These are phyloP conservation scores for Nasonovia ribisnigri DNA, from an alignment of 2,888 invertebrate genomes.

Conservation along the genomic window DNA sequence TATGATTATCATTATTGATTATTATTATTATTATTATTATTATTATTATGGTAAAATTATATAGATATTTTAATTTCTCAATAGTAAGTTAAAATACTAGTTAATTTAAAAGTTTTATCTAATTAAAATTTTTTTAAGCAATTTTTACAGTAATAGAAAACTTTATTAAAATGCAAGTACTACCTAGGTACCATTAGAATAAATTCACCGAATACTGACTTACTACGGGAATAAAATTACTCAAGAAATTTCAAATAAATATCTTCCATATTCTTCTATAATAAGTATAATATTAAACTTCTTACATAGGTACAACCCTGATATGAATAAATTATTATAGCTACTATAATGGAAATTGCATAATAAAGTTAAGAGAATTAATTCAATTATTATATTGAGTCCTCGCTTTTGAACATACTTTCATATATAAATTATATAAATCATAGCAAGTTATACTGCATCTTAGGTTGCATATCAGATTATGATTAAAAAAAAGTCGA, in stretches of 20 bases:
- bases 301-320: background rate
- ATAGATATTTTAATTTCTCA: background rate
- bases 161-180: background rate
- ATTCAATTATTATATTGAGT: background rate
- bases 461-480: background rate
- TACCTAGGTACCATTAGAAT: no score
- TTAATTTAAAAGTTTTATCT: background rate
- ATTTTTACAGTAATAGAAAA: background rate
- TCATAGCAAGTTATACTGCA: background rate
- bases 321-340: background rate
- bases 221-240: background rate
- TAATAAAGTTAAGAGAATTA: conserved; percentile 1
- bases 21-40: no score
- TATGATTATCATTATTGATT: no score
- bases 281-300: background rate
- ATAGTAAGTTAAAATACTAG: background rate
- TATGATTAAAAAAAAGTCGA: background rate
- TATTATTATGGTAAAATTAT: background rate
- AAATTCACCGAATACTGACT: background rate
- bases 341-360: background rate
- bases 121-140: background rate
- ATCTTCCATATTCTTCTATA: background rate
- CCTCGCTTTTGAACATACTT: background rate
- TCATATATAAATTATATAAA: background rate
- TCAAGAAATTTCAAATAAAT: background rate